phyloP scores from a whole-genome alignment of 2,888 invertebrate genomes.

The Chrysolina americana region DNA sequence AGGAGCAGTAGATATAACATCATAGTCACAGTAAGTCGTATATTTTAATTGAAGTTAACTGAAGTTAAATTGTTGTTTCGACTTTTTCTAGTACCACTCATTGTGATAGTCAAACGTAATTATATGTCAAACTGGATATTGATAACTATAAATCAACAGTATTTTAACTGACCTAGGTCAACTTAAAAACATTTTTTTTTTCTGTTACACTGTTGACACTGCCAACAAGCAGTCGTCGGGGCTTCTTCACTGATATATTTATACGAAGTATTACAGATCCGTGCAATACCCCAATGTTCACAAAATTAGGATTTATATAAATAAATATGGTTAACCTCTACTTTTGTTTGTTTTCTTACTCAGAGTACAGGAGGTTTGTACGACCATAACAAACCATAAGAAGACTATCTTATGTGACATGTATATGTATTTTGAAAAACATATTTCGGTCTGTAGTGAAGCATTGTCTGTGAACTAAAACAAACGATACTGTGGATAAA shows the following conservation, averaged over 20 bases:
- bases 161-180: no score
- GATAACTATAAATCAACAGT: no score
- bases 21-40: no score
- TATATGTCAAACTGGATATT: no score
- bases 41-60: no score
- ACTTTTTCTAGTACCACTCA: no score
- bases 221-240: conserved; percentile 59
- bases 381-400: conserved; percentile 33
- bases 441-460: conserved; percentile 17
- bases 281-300: conserved; percentile 61
- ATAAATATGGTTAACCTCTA: conserved; percentile 61
- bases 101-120: no score
- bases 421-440: conserved; percentile 21
- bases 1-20: no score
- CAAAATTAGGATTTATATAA: conserved; percentile 62
- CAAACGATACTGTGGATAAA: not conserved
- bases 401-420: conserved; percentile 25
- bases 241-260: conserved; percentile 56
- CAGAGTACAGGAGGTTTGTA: conserved; percentile 50
- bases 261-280: conserved; percentile 50
- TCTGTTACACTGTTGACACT: conserved; percentile 44
- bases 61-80: no score
- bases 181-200: no score
- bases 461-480: conserved; percentile 32
- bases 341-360: conserved; percentile 60